phyloP scores from a whole-genome alignment of 64 coral and sea anemone genomes.

The Trachythela sp. region DNA sequence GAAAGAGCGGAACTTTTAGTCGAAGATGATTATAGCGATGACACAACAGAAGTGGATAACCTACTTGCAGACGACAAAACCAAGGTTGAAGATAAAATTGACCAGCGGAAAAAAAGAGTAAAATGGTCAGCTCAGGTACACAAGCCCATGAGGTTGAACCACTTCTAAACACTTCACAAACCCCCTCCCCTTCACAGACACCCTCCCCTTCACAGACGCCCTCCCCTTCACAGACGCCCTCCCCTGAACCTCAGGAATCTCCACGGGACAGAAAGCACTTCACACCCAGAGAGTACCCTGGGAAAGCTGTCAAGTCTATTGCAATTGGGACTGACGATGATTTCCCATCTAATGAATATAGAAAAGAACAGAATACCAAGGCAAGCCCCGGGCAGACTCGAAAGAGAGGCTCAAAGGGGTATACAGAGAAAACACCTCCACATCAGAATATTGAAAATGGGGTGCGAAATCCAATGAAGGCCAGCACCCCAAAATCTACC shows the following conservation, averaged over 20 bases:
- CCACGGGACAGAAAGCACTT: neutral
- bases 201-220: neutral
- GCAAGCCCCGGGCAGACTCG: neutral
- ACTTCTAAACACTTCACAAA: neutral
- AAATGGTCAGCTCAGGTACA: neutral
- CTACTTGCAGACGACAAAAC: constrained; percentile 11
- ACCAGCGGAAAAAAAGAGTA: constrained; percentile 17
- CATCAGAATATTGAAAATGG: neutral
- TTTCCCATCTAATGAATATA: neutral
- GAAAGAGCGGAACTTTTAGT: neutral
- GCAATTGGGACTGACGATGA: constrained; percentile 52
- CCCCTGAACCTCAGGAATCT: neutral
- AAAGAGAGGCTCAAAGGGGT: neutral
- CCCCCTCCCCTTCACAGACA: neutral
- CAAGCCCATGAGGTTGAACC: neutral
- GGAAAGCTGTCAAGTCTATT: constrained; percentile 29
- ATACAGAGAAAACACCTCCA: neutral
- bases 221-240: neutral
- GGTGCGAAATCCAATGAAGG: neutral
- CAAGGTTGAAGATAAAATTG: neutral
- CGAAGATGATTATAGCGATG: constrained; percentile 19
- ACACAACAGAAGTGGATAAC: constrained; percentile 3
- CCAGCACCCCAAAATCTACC: too few relatives aligned
- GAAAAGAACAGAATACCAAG: neutral
- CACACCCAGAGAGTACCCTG: constrained; percentile 1